These are phyloP conservation scores for Motacilla tschutschensis DNA, from an alignment of 2,113 vertebrate genomes.

Conservation along the genomic window DNA sequence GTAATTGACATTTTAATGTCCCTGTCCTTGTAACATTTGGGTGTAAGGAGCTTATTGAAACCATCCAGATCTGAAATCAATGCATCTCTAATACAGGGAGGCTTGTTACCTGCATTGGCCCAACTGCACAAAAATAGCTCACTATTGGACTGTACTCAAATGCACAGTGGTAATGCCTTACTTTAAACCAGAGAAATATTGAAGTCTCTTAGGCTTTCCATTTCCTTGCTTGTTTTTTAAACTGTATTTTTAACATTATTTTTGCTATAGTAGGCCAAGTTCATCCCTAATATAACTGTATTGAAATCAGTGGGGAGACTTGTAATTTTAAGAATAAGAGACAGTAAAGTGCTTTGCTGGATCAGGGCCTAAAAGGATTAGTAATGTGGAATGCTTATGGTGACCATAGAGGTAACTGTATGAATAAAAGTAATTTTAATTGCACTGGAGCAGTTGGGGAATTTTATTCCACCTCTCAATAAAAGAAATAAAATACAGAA, in stretches of 20 bases:
- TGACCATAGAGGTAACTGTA: constrained; percentile 25
- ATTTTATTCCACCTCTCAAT: constrained; percentile 33
- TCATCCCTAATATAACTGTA: constrained; percentile 38
- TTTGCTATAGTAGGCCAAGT: constrained; percentile 29
- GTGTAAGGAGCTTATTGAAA: constrained; percentile 37
- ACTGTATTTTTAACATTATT: constrained; percentile 41
- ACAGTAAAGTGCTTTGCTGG: constrained; percentile 62
- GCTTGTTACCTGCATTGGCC: constrained; percentile 18
- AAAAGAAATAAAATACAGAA: constrained; percentile 11
- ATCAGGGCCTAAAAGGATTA: constrained; percentile 67
- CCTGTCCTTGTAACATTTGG: constrained; percentile 38
- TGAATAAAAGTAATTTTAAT: constrained; percentile 58
- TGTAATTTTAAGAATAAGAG: constrained; percentile 50
- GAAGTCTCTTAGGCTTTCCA: neutral
- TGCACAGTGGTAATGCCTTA: neutral
- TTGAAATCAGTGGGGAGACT: constrained; percentile 38
- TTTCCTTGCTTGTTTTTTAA: constrained; percentile 30
- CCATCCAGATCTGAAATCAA: constrained; percentile 46
- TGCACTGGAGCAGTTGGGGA: constrained; percentile 9
- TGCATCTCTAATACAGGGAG: constrained; percentile 21
- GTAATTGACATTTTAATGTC: constrained; percentile 41
- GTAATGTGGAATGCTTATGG: constrained; percentile 28
- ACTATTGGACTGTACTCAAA: neutral
- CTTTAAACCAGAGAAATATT: constrained; percentile 10
- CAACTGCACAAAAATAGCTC: constrained; percentile 26